A percentile compares a stretch with the other conserved stretches of the same genome.
Conservation (phyloP, 2,113 vertebrate species). For the Montifringilla adamsi region DNA sequence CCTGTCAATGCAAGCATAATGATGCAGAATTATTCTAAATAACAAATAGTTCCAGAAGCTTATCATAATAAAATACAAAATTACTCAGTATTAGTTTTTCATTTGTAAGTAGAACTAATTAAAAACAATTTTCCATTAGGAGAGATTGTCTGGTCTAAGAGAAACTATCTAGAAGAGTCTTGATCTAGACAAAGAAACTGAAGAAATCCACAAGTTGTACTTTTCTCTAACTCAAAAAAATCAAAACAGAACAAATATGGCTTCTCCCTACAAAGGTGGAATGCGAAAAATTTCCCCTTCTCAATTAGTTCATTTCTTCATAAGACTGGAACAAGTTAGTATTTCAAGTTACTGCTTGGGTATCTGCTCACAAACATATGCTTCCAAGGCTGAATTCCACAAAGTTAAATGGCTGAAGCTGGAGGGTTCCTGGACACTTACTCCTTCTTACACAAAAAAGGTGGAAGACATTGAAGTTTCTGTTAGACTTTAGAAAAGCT, state of each 20-base stretch:
- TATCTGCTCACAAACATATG: too few relatives aligned
- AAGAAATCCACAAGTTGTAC: not conserved
- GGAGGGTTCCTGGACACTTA: too few relatives aligned
- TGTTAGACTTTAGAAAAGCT: too few relatives aligned
- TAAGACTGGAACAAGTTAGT: not conserved
- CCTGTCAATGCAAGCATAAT: slow-evolving; percentile 68
- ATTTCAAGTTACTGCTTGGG: not conserved
- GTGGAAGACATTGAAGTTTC: too few relatives aligned
- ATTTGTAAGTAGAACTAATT: not conserved
- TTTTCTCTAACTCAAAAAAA: not conserved
- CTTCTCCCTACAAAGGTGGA: not conserved
- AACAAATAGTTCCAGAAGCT: not conserved
- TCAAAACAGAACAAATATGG: not conserved
- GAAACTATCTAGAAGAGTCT: not conserved
- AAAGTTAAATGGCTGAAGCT: too few relatives aligned
- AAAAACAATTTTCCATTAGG: not conserved
- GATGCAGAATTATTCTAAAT: not conserved
- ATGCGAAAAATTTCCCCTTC: not conserved
- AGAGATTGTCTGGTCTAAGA: not conserved
- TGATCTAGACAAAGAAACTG: not conserved
- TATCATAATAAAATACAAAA: not conserved
- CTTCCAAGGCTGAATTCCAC: too few relatives aligned
- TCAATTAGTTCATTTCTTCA: not conserved
- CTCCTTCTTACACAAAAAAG: too few relatives aligned
- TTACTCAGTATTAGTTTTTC: not conserved